These are phyloP conservation scores for Horisme vitalbata DNA, from an alignment of 2,888 invertebrate species.

Conservation along the genomic window DNA sequence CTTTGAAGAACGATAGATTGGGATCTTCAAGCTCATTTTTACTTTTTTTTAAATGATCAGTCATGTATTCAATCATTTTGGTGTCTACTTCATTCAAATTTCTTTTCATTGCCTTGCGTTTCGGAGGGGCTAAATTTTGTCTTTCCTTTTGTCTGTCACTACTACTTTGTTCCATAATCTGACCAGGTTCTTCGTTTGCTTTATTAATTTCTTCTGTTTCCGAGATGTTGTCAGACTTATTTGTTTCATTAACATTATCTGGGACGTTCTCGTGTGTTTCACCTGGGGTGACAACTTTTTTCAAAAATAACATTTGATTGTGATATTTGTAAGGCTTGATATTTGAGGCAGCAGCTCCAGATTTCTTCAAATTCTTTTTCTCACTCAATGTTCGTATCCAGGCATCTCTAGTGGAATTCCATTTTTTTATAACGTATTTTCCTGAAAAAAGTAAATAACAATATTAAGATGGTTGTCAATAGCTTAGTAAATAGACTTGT, in stretches of 20 bases:
- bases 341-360: slow-evolving; percentile 32
- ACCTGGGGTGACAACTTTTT: slow-evolving; percentile 32
- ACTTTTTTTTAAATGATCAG: slow-evolving; percentile 24
- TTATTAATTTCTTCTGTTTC: slow-evolving; percentile 11
- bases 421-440: slow-evolving; percentile 14
- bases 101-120: slow-evolving; percentile 31
- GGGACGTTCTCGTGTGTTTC: slow-evolving; percentile 33
- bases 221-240: slow-evolving; percentile 4
- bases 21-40: slow-evolving; percentile 28
- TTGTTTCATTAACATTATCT: slow-evolving; percentile 7
- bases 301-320: slow-evolving; percentile 36
- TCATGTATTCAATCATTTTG: slow-evolving; percentile 29
- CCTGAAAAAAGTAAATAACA: slow-evolving; percentile 21
- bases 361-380: slow-evolving; percentile 32
- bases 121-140: slow-evolving; percentile 29
- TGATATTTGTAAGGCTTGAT: slow-evolving; percentile 35
- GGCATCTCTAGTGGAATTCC: slow-evolving; percentile 14
- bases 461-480: slow-evolving; percentile 19
- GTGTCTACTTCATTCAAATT: slow-evolving; percentile 31
- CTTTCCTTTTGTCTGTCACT: slow-evolving; percentile 34
- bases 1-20: slow-evolving; percentile 27
- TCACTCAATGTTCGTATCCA: slow-evolving; percentile 29
- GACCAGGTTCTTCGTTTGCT: slow-evolving; percentile 17
- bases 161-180: slow-evolving; percentile 22
- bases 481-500: slow-evolving; percentile 21